A percentile compares a stretch with the other conserved stretches of the same genome.
phyloP scores from a whole-genome alignment of 2,797 vertebrate species.

The Poeciliopsis turneri region DNA sequence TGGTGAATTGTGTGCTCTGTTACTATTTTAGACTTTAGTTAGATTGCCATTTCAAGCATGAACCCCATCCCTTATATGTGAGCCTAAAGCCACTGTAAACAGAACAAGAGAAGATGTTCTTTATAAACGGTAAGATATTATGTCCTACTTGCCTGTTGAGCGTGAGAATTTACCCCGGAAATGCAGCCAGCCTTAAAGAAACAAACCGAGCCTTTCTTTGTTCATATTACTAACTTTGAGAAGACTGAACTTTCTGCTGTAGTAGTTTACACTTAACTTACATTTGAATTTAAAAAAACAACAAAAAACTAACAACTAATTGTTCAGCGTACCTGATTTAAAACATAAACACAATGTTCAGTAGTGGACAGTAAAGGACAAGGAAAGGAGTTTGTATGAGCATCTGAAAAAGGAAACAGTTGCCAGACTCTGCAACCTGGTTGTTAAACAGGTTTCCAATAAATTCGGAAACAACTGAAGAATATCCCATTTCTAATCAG shows the following conservation, averaged over 20 bases:
- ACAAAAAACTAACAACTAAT: neutral
- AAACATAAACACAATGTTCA: neutral
- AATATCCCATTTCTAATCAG: no score
- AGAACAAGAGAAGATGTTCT: constrained; percentile 70
- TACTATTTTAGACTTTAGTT: constrained; percentile 68
- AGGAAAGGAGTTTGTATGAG: no score
- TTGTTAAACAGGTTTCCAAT: no score
- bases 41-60: constrained; percentile 70
- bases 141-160: constrained; percentile 71
- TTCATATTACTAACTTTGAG: constrained; percentile 21
- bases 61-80: constrained; percentile 41
- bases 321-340: neutral
- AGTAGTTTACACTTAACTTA: neutral
- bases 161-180: constrained; percentile 53
- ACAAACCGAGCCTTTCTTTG: constrained; percentile 44
- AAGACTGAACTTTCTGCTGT: constrained; percentile 16
- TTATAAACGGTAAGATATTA: constrained; percentile 69
- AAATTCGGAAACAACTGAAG: no score
- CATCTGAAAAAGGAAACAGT: no score
- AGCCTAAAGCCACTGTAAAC: constrained; percentile 67
- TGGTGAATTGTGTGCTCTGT: constrained; percentile 50
- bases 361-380: no score
- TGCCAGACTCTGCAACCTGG: no score
- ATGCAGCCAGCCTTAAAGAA: constrained; percentile 49
- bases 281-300: neutral